Conservation (phyloP, 2,113 vertebrate genomes). For the Hemibagrus wyckioides region DNA sequence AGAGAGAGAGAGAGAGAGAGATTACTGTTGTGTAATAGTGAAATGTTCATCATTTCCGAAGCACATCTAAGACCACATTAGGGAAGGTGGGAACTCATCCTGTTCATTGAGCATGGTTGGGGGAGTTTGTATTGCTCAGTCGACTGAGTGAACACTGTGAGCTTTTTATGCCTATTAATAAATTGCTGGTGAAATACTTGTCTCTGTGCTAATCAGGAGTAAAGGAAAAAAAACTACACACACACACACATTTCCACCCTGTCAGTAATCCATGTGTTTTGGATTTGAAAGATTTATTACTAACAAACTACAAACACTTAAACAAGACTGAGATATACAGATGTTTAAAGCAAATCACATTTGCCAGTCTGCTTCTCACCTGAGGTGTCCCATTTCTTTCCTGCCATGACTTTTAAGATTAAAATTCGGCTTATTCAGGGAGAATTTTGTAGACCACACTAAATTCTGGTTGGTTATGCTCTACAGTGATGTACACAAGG, state of each 20-base stretch:
- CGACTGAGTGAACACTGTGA: too few species aligned
- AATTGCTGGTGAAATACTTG: constrained; percentile 12
- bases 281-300: constrained; percentile 32
- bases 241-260: constrained; percentile 13
- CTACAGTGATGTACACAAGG: neutral
- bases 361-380: neutral
- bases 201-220: constrained; percentile 8
- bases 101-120: neutral
- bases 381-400: neutral
- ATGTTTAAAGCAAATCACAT: constrained; percentile 35
- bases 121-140: neutral
- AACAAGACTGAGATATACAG: constrained; percentile 14
- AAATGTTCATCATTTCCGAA: neutral
- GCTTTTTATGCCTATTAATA: constrained; percentile 22
- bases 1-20: neutral
- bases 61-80: neutral
- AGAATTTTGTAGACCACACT: neutral
- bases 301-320: constrained; percentile 20
- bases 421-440: neutral
- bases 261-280: constrained; percentile 42
- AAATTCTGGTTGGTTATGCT: neutral
- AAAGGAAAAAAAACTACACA: constrained; percentile 27
- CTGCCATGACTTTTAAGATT: neutral
- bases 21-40: neutral
- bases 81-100: neutral